Percentiles rank a stretch among this genome's conserved stretches.
These are phyloP conservation scores for Alfaro cultratus DNA, from an alignment of 2,797 vertebrate genomes.

Conservation along the genomic window DNA sequence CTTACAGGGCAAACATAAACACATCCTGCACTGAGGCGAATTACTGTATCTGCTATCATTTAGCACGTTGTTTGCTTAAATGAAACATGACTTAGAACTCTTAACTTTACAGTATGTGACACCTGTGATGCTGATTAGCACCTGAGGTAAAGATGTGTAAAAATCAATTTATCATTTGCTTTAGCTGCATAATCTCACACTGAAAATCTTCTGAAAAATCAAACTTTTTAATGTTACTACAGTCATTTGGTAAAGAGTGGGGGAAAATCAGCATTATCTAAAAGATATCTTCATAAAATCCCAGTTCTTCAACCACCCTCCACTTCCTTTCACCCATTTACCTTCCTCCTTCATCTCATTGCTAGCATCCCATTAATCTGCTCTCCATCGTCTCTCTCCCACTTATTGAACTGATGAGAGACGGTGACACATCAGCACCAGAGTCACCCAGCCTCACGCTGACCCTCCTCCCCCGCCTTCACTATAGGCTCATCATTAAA, in stretches of 20 bases:
- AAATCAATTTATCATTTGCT: not conserved
- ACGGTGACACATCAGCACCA: conserved; percentile 8
- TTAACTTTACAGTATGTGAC: not conserved
- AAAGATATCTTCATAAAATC: not conserved
- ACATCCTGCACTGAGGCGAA: not conserved
- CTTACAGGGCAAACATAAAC: conserved; percentile 8
- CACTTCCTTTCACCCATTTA: conserved; percentile 3
- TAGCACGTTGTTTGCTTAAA: not conserved
- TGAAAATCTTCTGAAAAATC: not conserved
- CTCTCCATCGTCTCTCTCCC: not conserved
- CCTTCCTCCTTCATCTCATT: conserved; percentile 1
- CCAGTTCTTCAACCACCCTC: not conserved
- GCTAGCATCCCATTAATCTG: not conserved
- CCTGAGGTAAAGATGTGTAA: not conserved
- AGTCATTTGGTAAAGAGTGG: not conserved
- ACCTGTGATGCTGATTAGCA: not conserved
- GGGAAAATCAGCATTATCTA: too few species aligned
- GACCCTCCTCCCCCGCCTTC: conserved; percentile 1
- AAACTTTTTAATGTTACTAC: not conserved
- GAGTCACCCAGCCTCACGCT: not conserved
- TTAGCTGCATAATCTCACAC: not conserved
- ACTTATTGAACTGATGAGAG: conserved; percentile 4
- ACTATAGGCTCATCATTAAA: not conserved
- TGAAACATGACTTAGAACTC: not conserved
- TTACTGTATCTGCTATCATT: not conserved